Evolutionary conservation across 2,113 vertebrate genomes (phyloP).

Genomic region (Delphinus delphis): DNA sequence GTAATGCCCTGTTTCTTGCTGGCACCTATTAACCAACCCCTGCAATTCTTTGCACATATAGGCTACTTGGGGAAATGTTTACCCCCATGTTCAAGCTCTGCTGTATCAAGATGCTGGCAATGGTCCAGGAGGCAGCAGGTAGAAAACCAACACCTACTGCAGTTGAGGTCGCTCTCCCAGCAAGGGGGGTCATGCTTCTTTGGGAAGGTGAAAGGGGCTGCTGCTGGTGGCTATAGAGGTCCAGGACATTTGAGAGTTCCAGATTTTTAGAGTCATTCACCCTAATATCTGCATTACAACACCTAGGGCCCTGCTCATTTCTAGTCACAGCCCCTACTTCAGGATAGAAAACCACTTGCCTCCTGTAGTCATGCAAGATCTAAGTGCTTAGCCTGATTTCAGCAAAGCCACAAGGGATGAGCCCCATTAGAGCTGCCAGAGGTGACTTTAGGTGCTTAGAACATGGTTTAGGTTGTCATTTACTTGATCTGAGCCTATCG

Average conservation of each 20-base stretch:
- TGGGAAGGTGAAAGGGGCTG: background rate
- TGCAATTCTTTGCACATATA: rapidly evolving
- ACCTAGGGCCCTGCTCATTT: background rate
- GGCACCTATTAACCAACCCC: too few species aligned
- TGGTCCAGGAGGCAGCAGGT: rapidly evolving
- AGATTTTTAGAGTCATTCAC: background rate
- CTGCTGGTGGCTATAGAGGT: too few species aligned
- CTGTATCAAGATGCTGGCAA: too few species aligned
- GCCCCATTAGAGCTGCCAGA: background rate
- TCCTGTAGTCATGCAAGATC: background rate
- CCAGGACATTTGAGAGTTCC: too few species aligned
- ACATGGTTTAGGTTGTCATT: background rate
- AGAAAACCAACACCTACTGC: too few species aligned
- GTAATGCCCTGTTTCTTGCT: background rate
- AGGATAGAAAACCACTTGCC: too few species aligned
- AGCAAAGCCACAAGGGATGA: background rate
- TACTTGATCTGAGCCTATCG: background rate
- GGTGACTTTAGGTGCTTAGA: background rate
- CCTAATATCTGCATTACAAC: background rate
- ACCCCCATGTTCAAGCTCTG: rapidly evolving
- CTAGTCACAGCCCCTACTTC: background rate
- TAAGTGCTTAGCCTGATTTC: background rate
- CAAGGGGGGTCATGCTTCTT: background rate
- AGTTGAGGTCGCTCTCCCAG: rapidly evolving
- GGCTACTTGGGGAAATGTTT: background rate